These are phyloP conservation scores for Procavia capensis DNA, from an alignment of 2,113 vertebrate genomes.

Conservation along the genomic window DNA sequence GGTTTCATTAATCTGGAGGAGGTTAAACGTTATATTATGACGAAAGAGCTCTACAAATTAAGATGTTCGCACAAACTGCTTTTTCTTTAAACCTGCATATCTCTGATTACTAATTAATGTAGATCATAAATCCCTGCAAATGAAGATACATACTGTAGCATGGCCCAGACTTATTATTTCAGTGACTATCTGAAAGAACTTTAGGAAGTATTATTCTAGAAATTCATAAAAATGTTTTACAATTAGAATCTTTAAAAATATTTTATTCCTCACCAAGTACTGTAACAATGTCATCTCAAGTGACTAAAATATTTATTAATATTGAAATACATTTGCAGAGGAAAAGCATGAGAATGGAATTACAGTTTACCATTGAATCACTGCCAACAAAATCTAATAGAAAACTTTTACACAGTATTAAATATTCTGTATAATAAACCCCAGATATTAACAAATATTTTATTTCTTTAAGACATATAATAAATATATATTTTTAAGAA, in stretches of 20 bases:
- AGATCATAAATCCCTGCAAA: not conserved
- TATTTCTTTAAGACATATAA: not conserved
- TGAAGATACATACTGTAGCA: not conserved
- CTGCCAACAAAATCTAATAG: not conserved
- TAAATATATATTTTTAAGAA: not conserved
- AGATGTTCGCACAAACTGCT: not conserved
- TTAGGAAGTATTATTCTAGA: not conserved
- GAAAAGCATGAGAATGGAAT: not conserved
- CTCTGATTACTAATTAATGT: not conserved
- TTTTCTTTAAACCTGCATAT: not conserved
- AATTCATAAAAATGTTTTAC: conserved; percentile 18
- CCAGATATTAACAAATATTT: not conserved
- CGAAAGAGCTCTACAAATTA: not conserved
- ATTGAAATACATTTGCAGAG: not conserved
- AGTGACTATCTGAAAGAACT: not conserved
- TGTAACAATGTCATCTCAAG: not conserved
- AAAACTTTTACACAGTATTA: not conserved
- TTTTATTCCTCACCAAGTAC: not conserved
- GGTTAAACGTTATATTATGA: not conserved
- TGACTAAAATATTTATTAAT: not conserved
- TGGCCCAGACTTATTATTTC: not conserved
- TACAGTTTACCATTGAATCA: not conserved
- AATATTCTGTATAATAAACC: not conserved
- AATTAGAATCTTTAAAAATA: not conserved
- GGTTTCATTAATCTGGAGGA: not conserved